Conservation (phyloP, 2,113 vertebrate genomes). For the Urocitellus parryii region DNA sequence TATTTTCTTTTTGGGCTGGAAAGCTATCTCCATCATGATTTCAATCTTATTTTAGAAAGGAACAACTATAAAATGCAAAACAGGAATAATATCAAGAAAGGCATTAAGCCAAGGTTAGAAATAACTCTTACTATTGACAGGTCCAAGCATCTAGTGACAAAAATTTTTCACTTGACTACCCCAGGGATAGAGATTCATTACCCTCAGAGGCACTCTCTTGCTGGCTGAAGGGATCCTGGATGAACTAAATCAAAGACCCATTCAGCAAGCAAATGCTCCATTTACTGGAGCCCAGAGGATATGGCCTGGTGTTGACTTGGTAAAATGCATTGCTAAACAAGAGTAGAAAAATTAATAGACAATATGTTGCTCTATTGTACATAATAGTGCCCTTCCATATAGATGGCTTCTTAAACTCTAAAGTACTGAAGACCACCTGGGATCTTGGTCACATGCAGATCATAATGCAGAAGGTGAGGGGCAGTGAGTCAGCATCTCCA, state of each 20-base stretch:
- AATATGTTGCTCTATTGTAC: neutral
- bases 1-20: neutral
- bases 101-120: neutral
- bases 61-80: slow-evolving; percentile 26
- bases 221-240: neutral
- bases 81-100: neutral
- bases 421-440: neutral
- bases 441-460: neutral
- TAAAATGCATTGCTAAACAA: neutral
- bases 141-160: neutral
- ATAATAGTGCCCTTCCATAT: neutral
- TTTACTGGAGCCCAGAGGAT: accelerated
- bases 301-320: neutral
- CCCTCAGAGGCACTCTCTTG: neutral
- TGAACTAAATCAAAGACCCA: neutral
- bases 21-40: neutral
- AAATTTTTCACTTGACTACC: neutral
- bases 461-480: neutral
- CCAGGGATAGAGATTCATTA: neutral
- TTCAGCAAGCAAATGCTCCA: neutral
- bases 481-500: neutral
- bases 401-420: neutral
- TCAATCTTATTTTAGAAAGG: neutral
- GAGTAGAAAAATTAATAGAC: neutral
- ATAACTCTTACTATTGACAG: neutral